Conservation (phyloP, 1,140 invertebrate species). For the Delia radicum region DNA sequence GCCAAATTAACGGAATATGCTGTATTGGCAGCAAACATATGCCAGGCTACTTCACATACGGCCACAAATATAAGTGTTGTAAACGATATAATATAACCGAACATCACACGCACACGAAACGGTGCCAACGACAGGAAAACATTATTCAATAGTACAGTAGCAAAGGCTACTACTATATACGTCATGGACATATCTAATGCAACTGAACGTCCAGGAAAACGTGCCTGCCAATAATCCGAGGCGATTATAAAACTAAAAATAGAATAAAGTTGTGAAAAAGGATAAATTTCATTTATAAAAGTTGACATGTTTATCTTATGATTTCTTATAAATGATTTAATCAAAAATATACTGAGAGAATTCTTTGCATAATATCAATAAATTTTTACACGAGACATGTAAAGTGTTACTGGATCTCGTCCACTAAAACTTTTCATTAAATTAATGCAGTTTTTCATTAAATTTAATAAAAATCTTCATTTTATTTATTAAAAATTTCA, state of each 20-base stretch:
- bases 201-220: conserved; percentile 80
- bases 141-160: conserved; percentile 84
- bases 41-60: conserved; percentile 81
- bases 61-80: conserved; percentile 79
- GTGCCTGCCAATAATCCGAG: conserved; percentile 83
- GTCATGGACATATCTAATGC: conserved; percentile 90
- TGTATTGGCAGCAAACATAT: conserved; percentile 67
- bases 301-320: too few relatives aligned
- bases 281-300: too few relatives aligned
- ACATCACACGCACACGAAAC: conserved; percentile 79
- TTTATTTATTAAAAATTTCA: too few relatives aligned
- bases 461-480: too few relatives aligned
- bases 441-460: too few relatives aligned
- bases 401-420: too few relatives aligned
- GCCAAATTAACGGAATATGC: conserved; percentile 81
- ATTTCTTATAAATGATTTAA: too few relatives aligned
- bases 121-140: conserved; percentile 80
- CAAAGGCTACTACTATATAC: conserved; percentile 83
- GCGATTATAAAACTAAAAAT: conserved; percentile 81
- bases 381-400: too few relatives aligned
- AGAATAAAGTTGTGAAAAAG: not conserved
- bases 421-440: too few relatives aligned
- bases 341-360: too few relatives aligned
- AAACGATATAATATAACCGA: conserved; percentile 83
- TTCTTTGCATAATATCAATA: too few relatives aligned